phyloP scores from a whole-genome alignment of 1,140 invertebrate species.

The Gonioctena quinquepunctata region DNA sequence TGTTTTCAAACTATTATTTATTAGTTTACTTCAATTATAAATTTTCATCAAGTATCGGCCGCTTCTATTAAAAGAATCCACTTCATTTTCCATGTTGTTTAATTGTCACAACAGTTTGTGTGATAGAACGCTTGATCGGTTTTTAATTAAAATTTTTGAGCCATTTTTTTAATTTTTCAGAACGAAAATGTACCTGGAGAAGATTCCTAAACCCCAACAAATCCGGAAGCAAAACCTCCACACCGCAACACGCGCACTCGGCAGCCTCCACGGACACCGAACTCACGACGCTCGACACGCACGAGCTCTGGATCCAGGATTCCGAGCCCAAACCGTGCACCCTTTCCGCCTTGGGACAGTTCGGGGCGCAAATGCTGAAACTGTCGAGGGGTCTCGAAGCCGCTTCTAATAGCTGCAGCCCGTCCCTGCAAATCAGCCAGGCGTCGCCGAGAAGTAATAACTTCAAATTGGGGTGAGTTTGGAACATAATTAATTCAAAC shows the following conservation, averaged over 20 bases:
- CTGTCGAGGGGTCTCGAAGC: conserved; percentile 75
- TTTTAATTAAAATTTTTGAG: too few relatives aligned
- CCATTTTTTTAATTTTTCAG: conserved; percentile 50
- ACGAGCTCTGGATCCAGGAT: conserved; percentile 80
- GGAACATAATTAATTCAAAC: too few relatives aligned
- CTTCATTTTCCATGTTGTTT: too few relatives aligned
- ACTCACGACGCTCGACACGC: conserved; percentile 75
- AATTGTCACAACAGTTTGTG: too few relatives aligned
- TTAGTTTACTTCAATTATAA: too few relatives aligned
- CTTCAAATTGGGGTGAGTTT: conserved; percentile 29
- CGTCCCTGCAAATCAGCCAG: conserved; percentile 2
- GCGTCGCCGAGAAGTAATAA: conserved; percentile 7
- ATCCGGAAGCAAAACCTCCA: conserved; percentile 56
- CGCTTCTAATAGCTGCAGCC: conserved; percentile 46
- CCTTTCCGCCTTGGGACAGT: conserved; percentile 79
- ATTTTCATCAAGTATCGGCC: too few relatives aligned
- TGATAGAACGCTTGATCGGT: too few relatives aligned
- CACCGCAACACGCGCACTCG: conserved; percentile 71
- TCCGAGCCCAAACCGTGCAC: conserved; percentile 77
- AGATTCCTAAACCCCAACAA: conserved; percentile 58
- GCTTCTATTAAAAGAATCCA: too few relatives aligned
- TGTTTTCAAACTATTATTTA: too few relatives aligned
- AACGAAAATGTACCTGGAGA: conserved; percentile 68
- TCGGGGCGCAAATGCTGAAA: conserved; percentile 81
- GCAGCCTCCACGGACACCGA: conserved; percentile 80